Conservation (phyloP, 2,113 vertebrate species). For the Chrysochloris asiatica region DNA sequence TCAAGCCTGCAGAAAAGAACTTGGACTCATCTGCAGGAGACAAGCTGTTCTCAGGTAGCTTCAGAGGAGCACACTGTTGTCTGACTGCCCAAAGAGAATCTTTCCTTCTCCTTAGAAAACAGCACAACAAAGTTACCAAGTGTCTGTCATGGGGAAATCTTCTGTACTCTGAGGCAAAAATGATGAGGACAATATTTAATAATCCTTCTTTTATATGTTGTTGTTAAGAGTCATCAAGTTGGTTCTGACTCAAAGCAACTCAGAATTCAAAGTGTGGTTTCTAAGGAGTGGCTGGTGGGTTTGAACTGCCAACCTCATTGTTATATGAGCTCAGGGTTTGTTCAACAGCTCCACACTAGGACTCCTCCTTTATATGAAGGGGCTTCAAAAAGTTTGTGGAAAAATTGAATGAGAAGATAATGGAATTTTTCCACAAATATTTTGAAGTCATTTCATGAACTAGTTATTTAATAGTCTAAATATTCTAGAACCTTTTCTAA, state of each 20-base stretch:
- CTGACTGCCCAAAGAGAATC: not conserved
- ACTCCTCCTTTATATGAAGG: too few relatives aligned
- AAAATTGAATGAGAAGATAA: too few relatives aligned
- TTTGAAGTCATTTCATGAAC: too few relatives aligned
- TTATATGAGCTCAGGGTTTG: too few relatives aligned
- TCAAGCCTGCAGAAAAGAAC: constrained; percentile 14
- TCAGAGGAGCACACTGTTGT: not conserved
- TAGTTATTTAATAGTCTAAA: constrained; percentile 9
- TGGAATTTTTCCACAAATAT: too few relatives aligned
- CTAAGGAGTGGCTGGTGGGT: too few relatives aligned
- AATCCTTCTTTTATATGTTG: not conserved
- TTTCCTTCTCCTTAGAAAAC: not conserved
- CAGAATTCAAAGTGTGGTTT: too few relatives aligned
- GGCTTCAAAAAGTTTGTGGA: too few relatives aligned
- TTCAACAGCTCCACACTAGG: too few relatives aligned
- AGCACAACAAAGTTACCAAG: not conserved
- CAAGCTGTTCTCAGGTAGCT: not conserved
- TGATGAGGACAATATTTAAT: not conserved
- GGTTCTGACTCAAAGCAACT: too few relatives aligned
- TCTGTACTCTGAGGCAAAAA: not conserved
- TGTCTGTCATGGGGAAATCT: not conserved
- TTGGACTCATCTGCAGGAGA: not conserved
- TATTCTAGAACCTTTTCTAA: constrained; percentile 24
- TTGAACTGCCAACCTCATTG: too few relatives aligned
- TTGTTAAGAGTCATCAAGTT: too few relatives aligned